Evolutionary conservation across 1,140 invertebrate species (phyloP).

Genomic region (Ridgeia piscesae): DNA sequence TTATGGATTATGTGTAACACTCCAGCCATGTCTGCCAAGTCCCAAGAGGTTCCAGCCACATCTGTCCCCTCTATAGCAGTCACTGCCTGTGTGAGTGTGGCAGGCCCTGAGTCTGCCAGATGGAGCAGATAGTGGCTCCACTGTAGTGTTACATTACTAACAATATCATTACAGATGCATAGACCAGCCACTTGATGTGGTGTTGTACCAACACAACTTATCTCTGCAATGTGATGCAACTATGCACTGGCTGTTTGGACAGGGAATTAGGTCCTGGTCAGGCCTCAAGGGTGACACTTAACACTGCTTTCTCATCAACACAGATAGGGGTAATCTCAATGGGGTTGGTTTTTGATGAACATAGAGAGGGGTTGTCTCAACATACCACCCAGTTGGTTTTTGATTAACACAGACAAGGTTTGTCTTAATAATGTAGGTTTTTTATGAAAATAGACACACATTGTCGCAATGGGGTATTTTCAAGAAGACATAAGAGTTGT

Average conservation of each 20-base stretch:
- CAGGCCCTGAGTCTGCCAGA: not conserved
- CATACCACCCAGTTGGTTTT: too few species aligned
- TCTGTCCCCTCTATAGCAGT: too few species aligned
- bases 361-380: not conserved
- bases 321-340: not conserved
- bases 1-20: not conserved
- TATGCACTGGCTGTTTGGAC: not conserved
- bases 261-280: constrained; percentile 19
- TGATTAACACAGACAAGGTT: not conserved
- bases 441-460: too few species aligned
- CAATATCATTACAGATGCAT: not conserved
- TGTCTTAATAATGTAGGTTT: too few species aligned
- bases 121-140: not conserved
- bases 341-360: too few species aligned
- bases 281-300: not conserved
- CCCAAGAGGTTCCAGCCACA: not conserved
- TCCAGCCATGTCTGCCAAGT: not conserved
- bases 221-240: not conserved
- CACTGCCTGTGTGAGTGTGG: too few species aligned
- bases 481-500: too few species aligned
- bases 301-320: not conserved
- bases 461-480: too few species aligned
- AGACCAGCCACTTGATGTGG: not conserved
- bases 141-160: not conserved
- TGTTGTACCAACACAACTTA: not conserved